phyloP scores from a whole-genome alignment of 1,140 invertebrate species.

The Trachymyrmex septentrionalis region DNA sequence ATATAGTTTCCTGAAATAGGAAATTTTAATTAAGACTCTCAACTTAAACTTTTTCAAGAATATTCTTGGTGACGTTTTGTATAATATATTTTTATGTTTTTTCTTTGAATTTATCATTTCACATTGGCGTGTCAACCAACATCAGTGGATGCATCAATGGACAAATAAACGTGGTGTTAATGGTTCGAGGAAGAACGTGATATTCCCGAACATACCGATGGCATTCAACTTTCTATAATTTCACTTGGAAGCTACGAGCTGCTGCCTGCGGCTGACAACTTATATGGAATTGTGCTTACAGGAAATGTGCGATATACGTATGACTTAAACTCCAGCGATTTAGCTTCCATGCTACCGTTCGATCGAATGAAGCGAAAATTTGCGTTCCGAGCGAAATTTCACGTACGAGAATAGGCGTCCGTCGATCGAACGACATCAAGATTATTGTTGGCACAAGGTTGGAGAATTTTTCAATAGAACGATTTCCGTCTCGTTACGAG shows the following conservation, averaged over 20 bases:
- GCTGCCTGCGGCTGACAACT: conserved; percentile 70
- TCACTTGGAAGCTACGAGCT: conserved; percentile 55
- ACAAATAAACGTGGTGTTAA: conserved; percentile 34
- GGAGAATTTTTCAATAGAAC: conserved; percentile 51
- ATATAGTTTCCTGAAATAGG: neutral
- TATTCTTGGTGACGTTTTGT: neutral
- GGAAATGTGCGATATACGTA: conserved; percentile 62
- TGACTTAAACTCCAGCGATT: conserved; percentile 62
- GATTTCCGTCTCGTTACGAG: conserved; percentile 51
- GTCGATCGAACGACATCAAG: conserved; percentile 9
- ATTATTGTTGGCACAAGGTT: conserved; percentile 38
- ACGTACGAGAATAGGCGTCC: conserved; percentile 39
- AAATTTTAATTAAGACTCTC: neutral
- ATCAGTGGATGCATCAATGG: neutral
- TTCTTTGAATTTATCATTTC: neutral
- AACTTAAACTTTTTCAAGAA: neutral
- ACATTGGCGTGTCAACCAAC: neutral
- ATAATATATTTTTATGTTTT: neutral
- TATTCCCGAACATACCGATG: conserved; percentile 31
- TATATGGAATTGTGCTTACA: conserved; percentile 67
- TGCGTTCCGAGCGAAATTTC: conserved; percentile 57
- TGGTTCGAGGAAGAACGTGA: conserved; percentile 31
- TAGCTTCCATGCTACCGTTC: conserved; percentile 51
- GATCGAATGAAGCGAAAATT: conserved; percentile 62
- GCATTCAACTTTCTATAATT: conserved; percentile 64